Percentiles rank a stretch among this genome's conserved stretches.
Evolutionary conservation across 1,140 invertebrate genomes (phyloP).

Genomic region (Idris sp.): DNA sequence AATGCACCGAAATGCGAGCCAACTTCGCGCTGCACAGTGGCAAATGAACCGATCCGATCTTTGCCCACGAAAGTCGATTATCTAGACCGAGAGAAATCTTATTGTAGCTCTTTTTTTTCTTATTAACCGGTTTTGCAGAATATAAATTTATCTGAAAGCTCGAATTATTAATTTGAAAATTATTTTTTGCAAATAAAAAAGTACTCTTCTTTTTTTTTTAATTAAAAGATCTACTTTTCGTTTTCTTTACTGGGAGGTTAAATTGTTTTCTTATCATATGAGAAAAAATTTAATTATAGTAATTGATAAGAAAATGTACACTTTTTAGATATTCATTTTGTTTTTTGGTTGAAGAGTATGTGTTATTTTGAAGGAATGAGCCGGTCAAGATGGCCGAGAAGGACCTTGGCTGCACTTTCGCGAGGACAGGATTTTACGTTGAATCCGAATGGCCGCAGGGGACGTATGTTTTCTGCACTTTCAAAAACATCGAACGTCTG

Average conservation of each 20-base stretch:
- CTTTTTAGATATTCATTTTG: too few relatives aligned
- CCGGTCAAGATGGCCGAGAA: conserved; percentile 54
- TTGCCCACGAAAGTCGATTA: conserved; percentile 48
- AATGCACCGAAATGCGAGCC: conserved; percentile 47
- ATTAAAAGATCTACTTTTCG: too few relatives aligned
- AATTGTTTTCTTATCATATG: too few relatives aligned
- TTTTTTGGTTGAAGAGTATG: conserved; percentile 9
- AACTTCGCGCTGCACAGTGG: conserved; percentile 34
- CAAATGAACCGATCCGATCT: conserved; percentile 46
- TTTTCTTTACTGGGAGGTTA: too few relatives aligned
- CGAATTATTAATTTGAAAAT: too few relatives aligned
- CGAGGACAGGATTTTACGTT: conserved; percentile 62
- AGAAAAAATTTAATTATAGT: too few relatives aligned
- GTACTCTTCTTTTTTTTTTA: too few relatives aligned
- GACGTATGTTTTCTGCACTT: conserved; percentile 65
- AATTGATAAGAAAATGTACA: too few relatives aligned
- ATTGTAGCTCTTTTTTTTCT: too few relatives aligned
- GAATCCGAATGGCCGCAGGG: conserved; percentile 63
- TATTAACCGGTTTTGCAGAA: too few relatives aligned
- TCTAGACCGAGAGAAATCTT: conserved; percentile 41
- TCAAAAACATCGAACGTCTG: conserved; percentile 63
- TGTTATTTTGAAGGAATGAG: conserved; percentile 39
- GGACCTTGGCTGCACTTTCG: conserved; percentile 69
- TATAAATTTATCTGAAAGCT: too few relatives aligned
- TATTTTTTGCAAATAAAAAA: too few relatives aligned